Evolutionary conservation across 2,888 invertebrate genomes (phyloP).

Genomic region (Imbricaverruca yamaguchii): DNA sequence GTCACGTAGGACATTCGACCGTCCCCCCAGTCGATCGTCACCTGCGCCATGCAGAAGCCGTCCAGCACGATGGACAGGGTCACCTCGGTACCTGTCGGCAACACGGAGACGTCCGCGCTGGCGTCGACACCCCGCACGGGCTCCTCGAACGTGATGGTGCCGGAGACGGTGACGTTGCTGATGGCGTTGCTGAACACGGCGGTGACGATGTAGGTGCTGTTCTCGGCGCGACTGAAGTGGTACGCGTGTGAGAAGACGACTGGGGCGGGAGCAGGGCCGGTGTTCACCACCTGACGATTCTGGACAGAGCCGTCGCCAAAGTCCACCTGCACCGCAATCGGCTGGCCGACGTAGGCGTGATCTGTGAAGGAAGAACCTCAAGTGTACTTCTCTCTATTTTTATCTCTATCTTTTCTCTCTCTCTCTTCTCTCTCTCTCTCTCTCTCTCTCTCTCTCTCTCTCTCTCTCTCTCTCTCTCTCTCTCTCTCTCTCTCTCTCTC

Average conservation of each 20-base stretch:
- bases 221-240: not conserved
- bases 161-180: conserved; percentile 11
- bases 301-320: conserved; percentile 19
- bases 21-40: conserved; percentile 24
- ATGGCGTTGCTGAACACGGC: not conserved
- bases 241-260: not conserved
- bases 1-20: not conserved
- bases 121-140: not conserved
- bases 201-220: not conserved
- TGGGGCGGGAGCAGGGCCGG: not conserved
- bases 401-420: not conserved
- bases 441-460: no score
- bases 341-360: not conserved
- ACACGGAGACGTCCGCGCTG: no score
- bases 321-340: not conserved
- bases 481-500: no score
- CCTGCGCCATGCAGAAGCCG: not conserved
- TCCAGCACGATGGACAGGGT: not conserved
- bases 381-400: no score
- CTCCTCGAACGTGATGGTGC: not conserved
- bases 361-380: not conserved
- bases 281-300: not conserved
- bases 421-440: no score
- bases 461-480: no score
- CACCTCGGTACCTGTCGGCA: not conserved